Base-by-base conservation (phyloP, 2,797 vertebrate species). In the Falco columbarius region DNA sequence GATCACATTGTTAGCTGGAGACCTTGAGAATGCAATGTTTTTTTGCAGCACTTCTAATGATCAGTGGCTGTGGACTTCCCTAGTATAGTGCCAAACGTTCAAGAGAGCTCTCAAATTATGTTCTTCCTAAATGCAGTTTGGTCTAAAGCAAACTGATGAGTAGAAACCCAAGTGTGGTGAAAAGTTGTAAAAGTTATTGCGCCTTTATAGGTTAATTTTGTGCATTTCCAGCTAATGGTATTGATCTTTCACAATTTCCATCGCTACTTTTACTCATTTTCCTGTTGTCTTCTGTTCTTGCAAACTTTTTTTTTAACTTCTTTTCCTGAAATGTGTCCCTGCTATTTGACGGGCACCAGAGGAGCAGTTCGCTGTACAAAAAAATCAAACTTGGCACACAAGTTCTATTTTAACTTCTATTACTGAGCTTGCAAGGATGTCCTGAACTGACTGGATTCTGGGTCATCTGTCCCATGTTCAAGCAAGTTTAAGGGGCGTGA, bases 401-500 rank as follows among this genome's bases (percentile, higher is more conserved):
- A 36, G 32, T 49, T 84, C 62, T 66, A 17, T 32, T 54, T n/a
- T 40, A 73, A 26, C 22, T 56, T 63, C 4, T 34, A 32, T n/a
- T 9, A 26, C 29, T 12, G 14, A 68, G n/a, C 26, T 70, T 47
- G 26, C 11, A n/a, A n/a, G 82, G 29, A 29, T 61, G 20, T 14
- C 21, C 40, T 58, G n/a, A 72, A 32, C 18, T 32, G 23, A 15
- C 30, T 4, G 15, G 13, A 4, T 66, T 27, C 34, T 56, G 49
- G 24, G 14, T 34, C 18, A 29, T 29, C 47, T 88, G 55, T 26
- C n/a, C 3, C 2, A 16, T 0, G 1, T 10, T 71, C 16, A 49
- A 12, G 24, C 8, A 49, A 56, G 18, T 19, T 59, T 72, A 42
- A 23, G 4, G 11, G 14, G 20, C 5, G 5, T 62, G 7, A 42